phyloP scores from a whole-genome alignment of 2,888 invertebrate species.

The Nomada ruficornis region DNA sequence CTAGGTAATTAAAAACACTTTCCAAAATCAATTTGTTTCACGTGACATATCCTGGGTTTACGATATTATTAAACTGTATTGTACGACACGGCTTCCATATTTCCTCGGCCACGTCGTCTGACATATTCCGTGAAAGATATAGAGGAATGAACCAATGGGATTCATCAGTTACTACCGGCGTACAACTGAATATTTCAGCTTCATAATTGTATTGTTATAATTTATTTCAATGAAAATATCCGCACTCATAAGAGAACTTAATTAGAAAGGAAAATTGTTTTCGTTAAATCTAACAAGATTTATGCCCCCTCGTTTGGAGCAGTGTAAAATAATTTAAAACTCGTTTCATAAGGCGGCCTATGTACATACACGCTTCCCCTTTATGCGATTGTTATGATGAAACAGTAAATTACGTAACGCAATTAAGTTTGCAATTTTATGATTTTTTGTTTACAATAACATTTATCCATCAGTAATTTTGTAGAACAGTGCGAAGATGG shows the following conservation, averaged over 20 bases:
- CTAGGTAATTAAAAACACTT: constrained; percentile 17
- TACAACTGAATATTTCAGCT: constrained; percentile 29
- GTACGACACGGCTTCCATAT: constrained; percentile 49
- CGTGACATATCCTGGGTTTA: constrained; percentile 39
- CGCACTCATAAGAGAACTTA: background rate
- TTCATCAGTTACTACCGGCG: background rate
- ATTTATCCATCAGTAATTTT: background rate
- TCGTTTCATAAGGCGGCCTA: too few relatives aligned
- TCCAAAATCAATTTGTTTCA: constrained; percentile 6
- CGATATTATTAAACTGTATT: constrained; percentile 29
- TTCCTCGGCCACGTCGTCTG: constrained; percentile 74
- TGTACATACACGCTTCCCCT: too few relatives aligned
- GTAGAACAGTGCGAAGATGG: background rate
- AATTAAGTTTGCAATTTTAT: background rate
- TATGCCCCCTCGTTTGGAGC: too few relatives aligned
- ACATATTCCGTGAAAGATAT: constrained; percentile 35
- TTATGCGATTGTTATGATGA: too few relatives aligned
- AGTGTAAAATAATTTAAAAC: too few relatives aligned
- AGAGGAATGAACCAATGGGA: constrained; percentile 55
- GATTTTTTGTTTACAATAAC: background rate
- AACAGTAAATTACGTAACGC: too few relatives aligned
- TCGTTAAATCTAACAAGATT: background rate
- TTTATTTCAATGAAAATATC: background rate
- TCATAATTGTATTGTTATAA: background rate
- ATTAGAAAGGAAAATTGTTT: background rate